Evolutionary conservation across 2,888 invertebrate species (phyloP), one percentile per base, ranked within the genome.

Genomic region (Ichneumoninae sp.): DNA sequence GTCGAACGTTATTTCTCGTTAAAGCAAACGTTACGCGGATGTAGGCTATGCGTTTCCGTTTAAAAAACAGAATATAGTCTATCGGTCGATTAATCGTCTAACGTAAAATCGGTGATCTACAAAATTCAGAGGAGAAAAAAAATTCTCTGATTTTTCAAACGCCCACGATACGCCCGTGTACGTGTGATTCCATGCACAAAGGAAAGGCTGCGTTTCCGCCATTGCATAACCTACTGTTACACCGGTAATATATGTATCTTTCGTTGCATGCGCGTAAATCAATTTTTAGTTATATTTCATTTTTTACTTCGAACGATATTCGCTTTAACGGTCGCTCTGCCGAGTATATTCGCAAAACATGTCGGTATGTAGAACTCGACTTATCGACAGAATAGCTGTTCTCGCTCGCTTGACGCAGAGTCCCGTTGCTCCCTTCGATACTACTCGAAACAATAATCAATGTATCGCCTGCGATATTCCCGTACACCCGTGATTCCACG

Each of bases 361-460:
- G 22, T 73, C 16, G 73, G 26, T 60, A 30, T n/a, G 60, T 10
- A 44, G 22, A 60, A 16, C 22, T 6, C 73, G 44, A 30, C 40
- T n/a, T 22, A 26, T 60, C 44, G n/a, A 10, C n/a, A 30, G 44
- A 60, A 47, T 47, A 60, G 60, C 60, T 40, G 22, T 33, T 57
- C 44, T 3, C 22, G 26, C 8, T n/a, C 71, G 10, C 26, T 57
- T 4, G 57, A 1, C 57, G 22, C 6, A 16, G n/a, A 16, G 73
- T 44, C 73, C 44, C 30, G 30, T 73, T 73, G 47, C 60, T 16
- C 44, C 36, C n/a, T 60, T n/a, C 60, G 26, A 4, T 70, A 65
- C 33, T 44, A 30, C 44, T 26, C 13, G 16, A 57, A 66, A 66
- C 71, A 66, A 66, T 71, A 71, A 57, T 65, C 65, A 30, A 77